Conservation (phyloP, 2,888 invertebrate species). For the Oscheius onirici region DNA sequence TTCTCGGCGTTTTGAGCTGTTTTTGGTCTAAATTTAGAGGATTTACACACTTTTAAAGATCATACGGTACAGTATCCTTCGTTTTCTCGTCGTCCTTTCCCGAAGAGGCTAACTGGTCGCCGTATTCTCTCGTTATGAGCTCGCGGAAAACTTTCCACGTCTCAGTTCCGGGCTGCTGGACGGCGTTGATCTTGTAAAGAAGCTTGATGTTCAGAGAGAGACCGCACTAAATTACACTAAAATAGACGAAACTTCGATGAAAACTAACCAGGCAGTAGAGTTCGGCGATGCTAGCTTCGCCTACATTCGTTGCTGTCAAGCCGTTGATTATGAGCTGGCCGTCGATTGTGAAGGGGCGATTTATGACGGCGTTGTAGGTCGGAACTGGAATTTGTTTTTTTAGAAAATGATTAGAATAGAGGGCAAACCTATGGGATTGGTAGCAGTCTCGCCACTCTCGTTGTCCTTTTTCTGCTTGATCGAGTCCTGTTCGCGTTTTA, state of each 20-base stretch:
- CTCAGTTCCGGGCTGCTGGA: not conserved
- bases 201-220: constrained; percentile 15
- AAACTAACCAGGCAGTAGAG: constrained; percentile 52
- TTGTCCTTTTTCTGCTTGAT: not conserved
- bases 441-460: not conserved
- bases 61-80: not conserved
- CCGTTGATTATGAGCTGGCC: constrained; percentile 44
- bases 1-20: too few relatives aligned
- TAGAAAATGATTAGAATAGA: not conserved
- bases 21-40: too few relatives aligned
- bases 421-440: not conserved
- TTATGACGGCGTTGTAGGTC: constrained; percentile 30
- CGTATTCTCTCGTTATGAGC: constrained; percentile 24
- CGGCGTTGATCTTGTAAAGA: constrained; percentile 23
- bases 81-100: constrained; percentile 8
- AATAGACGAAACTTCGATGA: too few relatives aligned
- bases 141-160: constrained; percentile 14
- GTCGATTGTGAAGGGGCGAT: constrained; percentile 38
- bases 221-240: constrained; percentile 30
- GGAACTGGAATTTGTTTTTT: constrained; percentile 9
- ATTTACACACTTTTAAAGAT: too few relatives aligned
- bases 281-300: constrained; percentile 53
- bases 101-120: constrained; percentile 14
- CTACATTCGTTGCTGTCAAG: constrained; percentile 42
- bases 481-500: constrained; percentile 1